These are phyloP conservation scores for Atherinosoma microstoma DNA, from an alignment of 2,797 vertebrate species.

Conservation along the genomic window DNA sequence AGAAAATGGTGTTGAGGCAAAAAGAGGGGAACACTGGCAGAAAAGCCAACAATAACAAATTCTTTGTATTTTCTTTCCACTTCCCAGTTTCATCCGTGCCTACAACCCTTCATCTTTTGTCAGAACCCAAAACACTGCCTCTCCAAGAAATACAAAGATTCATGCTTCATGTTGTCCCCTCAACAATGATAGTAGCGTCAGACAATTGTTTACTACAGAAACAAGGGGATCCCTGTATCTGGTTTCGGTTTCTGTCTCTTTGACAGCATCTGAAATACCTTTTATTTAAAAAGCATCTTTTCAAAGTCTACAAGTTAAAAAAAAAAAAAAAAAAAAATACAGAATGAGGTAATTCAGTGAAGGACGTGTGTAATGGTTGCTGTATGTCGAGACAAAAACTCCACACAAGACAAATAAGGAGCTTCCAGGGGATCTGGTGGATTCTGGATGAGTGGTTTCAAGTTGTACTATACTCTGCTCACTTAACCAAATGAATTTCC, in stretches of 20 bases:
- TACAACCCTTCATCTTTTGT: constrained; percentile 18
- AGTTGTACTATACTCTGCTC: too few species aligned
- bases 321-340: too few species aligned
- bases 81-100: constrained; percentile 5
- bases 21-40: constrained; percentile 55
- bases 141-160: not conserved
- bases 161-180: not conserved
- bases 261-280: not conserved
- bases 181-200: not conserved
- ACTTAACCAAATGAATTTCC: too few species aligned
- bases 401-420: too few species aligned
- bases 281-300: not conserved
- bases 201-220: not conserved
- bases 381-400: too few species aligned
- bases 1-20: constrained; percentile 61
- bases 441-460: too few species aligned
- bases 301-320: not conserved
- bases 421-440: too few species aligned
- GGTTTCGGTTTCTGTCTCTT: not conserved
- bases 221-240: not conserved
- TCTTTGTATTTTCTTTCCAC: constrained; percentile 4
- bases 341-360: too few species aligned
- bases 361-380: too few species aligned
- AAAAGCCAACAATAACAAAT: constrained; percentile 49
- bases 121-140: constrained; percentile 15